phyloP scores from a whole-genome alignment of 2,888 invertebrate genomes.

The Caenorhabditis parvicauda region DNA sequence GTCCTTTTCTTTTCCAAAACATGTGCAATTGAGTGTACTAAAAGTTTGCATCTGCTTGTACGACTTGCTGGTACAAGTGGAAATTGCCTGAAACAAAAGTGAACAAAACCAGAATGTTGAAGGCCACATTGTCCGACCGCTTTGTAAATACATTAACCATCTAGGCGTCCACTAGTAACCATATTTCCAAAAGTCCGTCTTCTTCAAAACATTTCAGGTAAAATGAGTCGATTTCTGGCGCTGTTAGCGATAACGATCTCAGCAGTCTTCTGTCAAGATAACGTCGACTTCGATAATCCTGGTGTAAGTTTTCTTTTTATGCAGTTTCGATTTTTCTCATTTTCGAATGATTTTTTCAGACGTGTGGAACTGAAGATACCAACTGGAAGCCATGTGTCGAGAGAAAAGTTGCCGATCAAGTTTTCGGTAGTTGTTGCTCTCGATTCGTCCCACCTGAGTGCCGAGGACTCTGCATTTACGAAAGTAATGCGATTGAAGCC shows the following conservation, averaged over 20 bases:
- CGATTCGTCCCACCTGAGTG: conserved; percentile 61
- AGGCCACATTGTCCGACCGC: too few relatives aligned
- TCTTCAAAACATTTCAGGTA: conserved; percentile 1
- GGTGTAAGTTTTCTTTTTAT: conserved; percentile 12
- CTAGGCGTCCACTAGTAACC: background rate
- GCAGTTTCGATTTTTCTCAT: background rate
- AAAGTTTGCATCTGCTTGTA: too few relatives aligned
- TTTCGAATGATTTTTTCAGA: conserved; percentile 32
- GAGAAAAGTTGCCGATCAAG: conserved; percentile 60
- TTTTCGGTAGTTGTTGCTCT: conserved; percentile 58
- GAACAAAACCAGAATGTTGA: too few relatives aligned
- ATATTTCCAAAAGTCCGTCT: background rate
- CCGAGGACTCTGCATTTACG: conserved; percentile 59
- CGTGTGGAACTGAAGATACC: conserved; percentile 53
- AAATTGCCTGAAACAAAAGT: too few relatives aligned
- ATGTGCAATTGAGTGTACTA: too few relatives aligned
- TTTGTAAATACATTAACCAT: conserved; percentile 9
- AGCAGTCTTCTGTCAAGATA: conserved; percentile 17
- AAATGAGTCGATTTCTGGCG: conserved; percentile 18
- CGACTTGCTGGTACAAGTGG: too few relatives aligned
- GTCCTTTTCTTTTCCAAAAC: too few relatives aligned
- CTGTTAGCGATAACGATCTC: background rate
- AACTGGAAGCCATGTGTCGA: conserved; percentile 62
- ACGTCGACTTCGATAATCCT: conserved; percentile 33
- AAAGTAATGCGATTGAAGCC: conserved; percentile 60